Base-by-base conservation (phyloP, 2,113 vertebrate species). In the Oreochromis aureus region DNA sequence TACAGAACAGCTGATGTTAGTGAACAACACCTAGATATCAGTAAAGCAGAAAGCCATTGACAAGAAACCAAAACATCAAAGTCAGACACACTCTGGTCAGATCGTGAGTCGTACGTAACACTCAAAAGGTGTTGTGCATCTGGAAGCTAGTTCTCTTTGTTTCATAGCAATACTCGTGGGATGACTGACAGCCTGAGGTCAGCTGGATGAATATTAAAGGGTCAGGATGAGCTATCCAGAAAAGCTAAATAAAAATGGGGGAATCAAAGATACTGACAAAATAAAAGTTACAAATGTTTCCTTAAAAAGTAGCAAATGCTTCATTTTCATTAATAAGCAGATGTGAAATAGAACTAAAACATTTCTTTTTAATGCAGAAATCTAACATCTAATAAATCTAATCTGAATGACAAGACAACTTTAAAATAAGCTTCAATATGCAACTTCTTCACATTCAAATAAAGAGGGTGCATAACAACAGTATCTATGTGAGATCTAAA, bases 1-100 rank as follows among this genome's bases (percentile, higher is more conserved):
- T 93, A 96, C 93, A 95, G 95, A 93, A 95, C 89, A 95, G 93
- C 93, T 55, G 89, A 94, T 95, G 92, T 95, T 94, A 95, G 89
- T 92, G 83, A 94, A 93, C 83, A 85, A 94, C 81, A 48, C 93
- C 91, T 92, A 95, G 36, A 93, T 90, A 92, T 87, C 90, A 89
- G 82, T 91, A 90, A 86, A 87, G 86, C 61, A 94, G 81, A 83
- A 90, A 91, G 82, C 88, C 71, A 85, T 56, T 86, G 56, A 94
- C 41, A 30, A 46, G 86, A 53, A 84, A 34, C 1, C 44, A 56
- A 44, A n/a, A 81, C 7, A 16, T 80, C 10, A 86, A 58, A 58
- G 54, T 78, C 80, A 86, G 85, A 90, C 66, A 69, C 90, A 89
- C 41, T 89, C 87, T 87, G 78, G 81, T 41, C 82, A 39, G 61